phyloP scores from a whole-genome alignment of 2,797 vertebrate genomes.

The Siniperca undulata region DNA sequence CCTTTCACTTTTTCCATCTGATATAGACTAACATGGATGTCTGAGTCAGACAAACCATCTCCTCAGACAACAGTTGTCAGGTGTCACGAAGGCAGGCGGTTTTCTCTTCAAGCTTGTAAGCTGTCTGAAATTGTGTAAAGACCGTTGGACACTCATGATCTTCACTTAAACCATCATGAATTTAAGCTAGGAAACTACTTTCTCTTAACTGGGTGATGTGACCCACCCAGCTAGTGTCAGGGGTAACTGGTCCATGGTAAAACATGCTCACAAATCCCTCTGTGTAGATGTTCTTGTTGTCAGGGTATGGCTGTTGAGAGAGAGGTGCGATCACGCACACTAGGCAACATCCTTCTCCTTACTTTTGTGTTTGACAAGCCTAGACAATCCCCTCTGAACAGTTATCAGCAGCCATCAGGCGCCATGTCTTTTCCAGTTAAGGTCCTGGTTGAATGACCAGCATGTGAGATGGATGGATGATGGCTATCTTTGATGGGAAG shows the following conservation, averaged over 20 bases:
- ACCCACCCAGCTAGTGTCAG: background rate
- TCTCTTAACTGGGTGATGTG: conserved; percentile 3
- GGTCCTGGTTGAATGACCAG: conserved; percentile 36
- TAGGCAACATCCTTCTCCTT: conserved; percentile 24
- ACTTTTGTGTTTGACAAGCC: conserved; percentile 48
- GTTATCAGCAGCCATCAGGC: conserved; percentile 45
- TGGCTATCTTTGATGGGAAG: conserved; percentile 1
- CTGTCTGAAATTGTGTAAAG: background rate
- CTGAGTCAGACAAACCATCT: conserved; percentile 46
- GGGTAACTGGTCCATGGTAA: background rate
- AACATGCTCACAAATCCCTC: conserved; percentile 17
- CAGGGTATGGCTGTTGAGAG: conserved; percentile 14
- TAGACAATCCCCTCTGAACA: conserved; percentile 37
- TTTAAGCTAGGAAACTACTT: background rate
- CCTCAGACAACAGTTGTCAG: conserved; percentile 22
- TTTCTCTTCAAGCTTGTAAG: conserved; percentile 20
- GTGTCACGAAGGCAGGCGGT: conserved; percentile 10
- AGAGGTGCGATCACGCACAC: conserved; percentile 35
- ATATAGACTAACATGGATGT: conserved; percentile 24
- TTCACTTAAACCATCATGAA: conserved; percentile 4
- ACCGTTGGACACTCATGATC: background rate
- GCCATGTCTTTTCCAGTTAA: conserved; percentile 2
- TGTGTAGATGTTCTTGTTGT: conserved; percentile 37
- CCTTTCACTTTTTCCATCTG: conserved; percentile 23
- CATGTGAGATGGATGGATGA: conserved; percentile 29